Conservation (phyloP, 2,113 vertebrate genomes). For the Acanthisitta chloris region DNA sequence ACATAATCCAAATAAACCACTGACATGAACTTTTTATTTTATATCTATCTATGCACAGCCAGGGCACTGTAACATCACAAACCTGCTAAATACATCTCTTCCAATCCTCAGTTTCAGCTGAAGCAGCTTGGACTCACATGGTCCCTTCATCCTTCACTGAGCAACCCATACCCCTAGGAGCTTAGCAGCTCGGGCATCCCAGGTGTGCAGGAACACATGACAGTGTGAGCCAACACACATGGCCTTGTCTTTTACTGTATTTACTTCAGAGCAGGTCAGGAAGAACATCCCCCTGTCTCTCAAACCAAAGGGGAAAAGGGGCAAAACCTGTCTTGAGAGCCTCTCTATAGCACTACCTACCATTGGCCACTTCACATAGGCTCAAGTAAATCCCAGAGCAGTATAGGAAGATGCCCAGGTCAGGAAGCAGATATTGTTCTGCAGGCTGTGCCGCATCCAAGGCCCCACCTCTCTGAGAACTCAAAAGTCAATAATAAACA, state of each 20-base stretch:
- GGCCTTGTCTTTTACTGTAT: not conserved
- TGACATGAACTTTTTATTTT: not conserved
- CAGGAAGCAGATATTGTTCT: not conserved
- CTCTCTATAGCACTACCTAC: not conserved
- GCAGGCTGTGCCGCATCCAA: not conserved
- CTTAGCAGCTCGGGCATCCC: not conserved
- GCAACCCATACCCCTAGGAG: not conserved
- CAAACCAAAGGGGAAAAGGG: not conserved
- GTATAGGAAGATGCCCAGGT: fast-evolving
- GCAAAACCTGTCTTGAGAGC: not conserved
- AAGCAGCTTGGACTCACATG: not conserved
- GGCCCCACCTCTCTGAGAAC: not conserved
- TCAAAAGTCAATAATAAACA: not conserved
- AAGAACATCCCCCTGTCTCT: not conserved
- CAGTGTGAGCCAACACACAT: fast-evolving
- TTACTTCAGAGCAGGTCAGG: not conserved
- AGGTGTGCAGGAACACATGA: fast-evolving
- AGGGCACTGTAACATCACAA: not conserved
- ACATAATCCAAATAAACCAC: not conserved
- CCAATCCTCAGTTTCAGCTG: not conserved
- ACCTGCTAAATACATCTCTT: not conserved
- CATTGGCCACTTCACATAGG: not conserved
- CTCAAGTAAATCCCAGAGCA: not conserved
- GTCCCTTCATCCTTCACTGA: not conserved
- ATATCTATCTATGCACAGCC: not conserved